These are phyloP conservation scores for Alviniconcha strummeri DNA, from an alignment of 2,888 invertebrate genomes.

Conservation along the genomic window DNA sequence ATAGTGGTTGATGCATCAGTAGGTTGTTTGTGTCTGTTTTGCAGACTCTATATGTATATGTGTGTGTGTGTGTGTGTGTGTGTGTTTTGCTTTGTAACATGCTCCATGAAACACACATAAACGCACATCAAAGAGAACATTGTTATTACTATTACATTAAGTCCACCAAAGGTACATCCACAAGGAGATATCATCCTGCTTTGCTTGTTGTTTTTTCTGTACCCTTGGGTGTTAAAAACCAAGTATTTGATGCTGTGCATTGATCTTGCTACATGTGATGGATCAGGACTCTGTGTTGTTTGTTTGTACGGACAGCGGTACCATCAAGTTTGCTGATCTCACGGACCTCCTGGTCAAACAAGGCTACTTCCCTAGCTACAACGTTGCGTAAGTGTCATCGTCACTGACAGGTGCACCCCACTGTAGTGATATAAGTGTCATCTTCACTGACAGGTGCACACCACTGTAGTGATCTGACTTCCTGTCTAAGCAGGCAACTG, in stretches of 20 bases:
- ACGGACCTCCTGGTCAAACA: constrained; percentile 80
- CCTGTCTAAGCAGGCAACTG: constrained; percentile 79
- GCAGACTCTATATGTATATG: background rate
- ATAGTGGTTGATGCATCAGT: background rate
- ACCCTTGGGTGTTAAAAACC: too few relatives aligned
- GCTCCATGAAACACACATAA: background rate
- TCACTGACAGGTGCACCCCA: background rate
- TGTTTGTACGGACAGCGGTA: constrained; percentile 61
- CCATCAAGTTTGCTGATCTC: constrained; percentile 79
- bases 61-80: constrained; percentile 4
- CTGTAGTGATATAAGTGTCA: background rate
- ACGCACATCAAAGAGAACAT: too few relatives aligned
- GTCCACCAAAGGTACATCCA: too few relatives aligned
- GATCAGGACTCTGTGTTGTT: background rate
- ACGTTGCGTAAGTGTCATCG: constrained; percentile 77
- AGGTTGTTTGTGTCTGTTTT: background rate
- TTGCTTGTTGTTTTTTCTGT: too few relatives aligned
- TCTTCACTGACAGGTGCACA: background rate
- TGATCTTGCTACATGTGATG: too few relatives aligned
- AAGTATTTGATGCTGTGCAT: too few relatives aligned
- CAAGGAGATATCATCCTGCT: too few relatives aligned
- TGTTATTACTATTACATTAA: too few relatives aligned
- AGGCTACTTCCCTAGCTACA: constrained; percentile 85
- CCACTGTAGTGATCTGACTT: background rate
- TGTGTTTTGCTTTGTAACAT: background rate